Conservation (phyloP, 2,113 vertebrate genomes). For the Anser cygnoides region DNA sequence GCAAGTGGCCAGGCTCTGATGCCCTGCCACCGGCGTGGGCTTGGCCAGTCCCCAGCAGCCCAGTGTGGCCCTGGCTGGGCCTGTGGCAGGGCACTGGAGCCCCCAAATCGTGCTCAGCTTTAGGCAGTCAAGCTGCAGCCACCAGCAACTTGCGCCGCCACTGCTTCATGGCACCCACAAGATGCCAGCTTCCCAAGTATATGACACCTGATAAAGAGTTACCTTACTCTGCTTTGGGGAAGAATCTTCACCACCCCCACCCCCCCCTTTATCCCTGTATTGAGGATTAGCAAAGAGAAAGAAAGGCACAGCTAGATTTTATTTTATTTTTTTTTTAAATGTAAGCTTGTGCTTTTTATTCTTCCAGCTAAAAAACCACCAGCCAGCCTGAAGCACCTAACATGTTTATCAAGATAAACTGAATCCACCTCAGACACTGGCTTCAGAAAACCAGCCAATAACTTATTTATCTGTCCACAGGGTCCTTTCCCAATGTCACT, state of each 20-base stretch:
- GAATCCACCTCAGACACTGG: not conserved
- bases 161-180: not conserved
- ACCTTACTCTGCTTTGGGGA: not conserved
- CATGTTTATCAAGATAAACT: not conserved
- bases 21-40: not conserved
- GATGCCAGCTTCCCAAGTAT: not conserved
- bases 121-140: accelerated
- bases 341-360: not conserved
- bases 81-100: not conserved
- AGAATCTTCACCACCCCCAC: not conserved
- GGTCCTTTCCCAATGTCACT: not conserved
- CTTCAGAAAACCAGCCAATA: not conserved
- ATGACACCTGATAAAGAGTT: not conserved
- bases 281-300: not conserved
- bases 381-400: not conserved
- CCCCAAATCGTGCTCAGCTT: not conserved
- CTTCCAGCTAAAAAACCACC: not conserved
- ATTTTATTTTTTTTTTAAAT: too few relatives aligned
- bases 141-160: accelerated
- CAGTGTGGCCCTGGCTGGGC: accelerated
- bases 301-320: not conserved
- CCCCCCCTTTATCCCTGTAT: not conserved
- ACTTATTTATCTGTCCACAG: not conserved
- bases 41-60: accelerated
- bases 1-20: not conserved